Base-by-base conservation (phyloP, 2,113 vertebrate species). In the Pelobates fuscus region DNA sequence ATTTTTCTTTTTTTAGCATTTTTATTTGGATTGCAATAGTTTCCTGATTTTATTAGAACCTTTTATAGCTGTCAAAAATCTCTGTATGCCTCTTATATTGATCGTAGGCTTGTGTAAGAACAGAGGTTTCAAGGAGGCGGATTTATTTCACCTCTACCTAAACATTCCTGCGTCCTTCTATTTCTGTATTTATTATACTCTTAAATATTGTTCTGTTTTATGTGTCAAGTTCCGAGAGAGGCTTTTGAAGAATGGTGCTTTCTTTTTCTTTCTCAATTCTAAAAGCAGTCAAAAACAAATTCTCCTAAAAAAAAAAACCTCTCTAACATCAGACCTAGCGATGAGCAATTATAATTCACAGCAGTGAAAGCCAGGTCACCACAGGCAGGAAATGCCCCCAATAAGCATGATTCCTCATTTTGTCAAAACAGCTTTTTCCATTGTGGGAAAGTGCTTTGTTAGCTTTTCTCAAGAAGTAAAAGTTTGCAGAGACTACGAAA, bases 391-490 rank as follows among this genome's bases (percentile, higher is more conserved):
- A 46, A 80, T 82, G 79, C 78, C 82, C 81, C 79, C 80, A 85
- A 85, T 88, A 85, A 85, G 71, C 83, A 85, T 86, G 81, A 74
- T 60, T 77, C 78, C 84, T 82, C 81, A 77, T 86, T 86, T 85
- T 37, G 78, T 81, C 85, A 79, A 75, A 74, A 81, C 85, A 85
- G 84, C 80, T 84, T 79, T 82, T 88, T 82, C 82, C 82, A 81
- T 78, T 83, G 81, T 77, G 83, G 81, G 64, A 77, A 82, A 82
- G 78, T 66, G 0, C 83, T 84, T 83, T 82, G 83, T 86, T 87
- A 86, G 82, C 82, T 79, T 81, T 84, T 83, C 81, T 43, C 81
- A 80, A 83, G 81, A 82, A 87, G 77, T 68, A 81, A 81, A 80
- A 78, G 78, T 84, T 44, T 57, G 23, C 37, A 8, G 52, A 78